These are phyloP conservation scores for Allobates femoralis DNA, from an alignment of 2,797 vertebrate species.

Conservation along the genomic window DNA sequence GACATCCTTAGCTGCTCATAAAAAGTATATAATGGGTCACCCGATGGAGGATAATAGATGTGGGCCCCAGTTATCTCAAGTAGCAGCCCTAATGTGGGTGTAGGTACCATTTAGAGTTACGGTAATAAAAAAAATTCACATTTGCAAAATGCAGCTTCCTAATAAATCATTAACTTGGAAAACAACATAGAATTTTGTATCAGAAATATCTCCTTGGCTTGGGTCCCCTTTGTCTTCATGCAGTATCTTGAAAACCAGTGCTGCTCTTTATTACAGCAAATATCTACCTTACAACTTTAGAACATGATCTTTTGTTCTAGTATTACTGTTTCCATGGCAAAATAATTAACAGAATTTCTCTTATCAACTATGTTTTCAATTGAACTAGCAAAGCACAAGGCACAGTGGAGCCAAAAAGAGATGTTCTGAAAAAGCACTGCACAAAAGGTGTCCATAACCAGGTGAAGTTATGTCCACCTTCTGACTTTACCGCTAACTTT, in stretches of 20 bases:
- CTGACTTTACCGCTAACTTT: not conserved
- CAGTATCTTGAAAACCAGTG: not conserved
- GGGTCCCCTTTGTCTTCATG: conserved; percentile 7
- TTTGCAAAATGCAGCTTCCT: not conserved
- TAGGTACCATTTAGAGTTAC: too few species aligned
- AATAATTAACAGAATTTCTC: conserved; percentile 21
- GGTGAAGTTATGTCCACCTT: not conserved
- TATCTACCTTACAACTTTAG: conserved; percentile 23
- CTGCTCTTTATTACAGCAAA: conserved; percentile 15
- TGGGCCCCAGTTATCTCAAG: not conserved
- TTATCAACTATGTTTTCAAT: conserved; percentile 37
- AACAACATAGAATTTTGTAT: not conserved
- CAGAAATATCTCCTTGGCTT: not conserved
- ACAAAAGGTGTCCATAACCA: not conserved
- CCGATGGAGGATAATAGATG: not conserved
- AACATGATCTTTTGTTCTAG: conserved; percentile 49
- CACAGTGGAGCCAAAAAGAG: conserved; percentile 22
- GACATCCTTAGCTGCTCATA: not conserved
- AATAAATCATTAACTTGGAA: not conserved
- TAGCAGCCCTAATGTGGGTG: too few species aligned
- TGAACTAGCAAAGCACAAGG: conserved; percentile 18
- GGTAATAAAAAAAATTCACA: too few species aligned
- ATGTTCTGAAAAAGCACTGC: not conserved
- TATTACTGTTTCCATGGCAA: conserved; percentile 51
- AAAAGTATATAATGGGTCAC: not conserved